A percentile compares a stretch with the other conserved stretches of the same genome.
phyloP scores from a whole-genome alignment of 2,113 vertebrate species.

The Gadus chalcogrammus region DNA sequence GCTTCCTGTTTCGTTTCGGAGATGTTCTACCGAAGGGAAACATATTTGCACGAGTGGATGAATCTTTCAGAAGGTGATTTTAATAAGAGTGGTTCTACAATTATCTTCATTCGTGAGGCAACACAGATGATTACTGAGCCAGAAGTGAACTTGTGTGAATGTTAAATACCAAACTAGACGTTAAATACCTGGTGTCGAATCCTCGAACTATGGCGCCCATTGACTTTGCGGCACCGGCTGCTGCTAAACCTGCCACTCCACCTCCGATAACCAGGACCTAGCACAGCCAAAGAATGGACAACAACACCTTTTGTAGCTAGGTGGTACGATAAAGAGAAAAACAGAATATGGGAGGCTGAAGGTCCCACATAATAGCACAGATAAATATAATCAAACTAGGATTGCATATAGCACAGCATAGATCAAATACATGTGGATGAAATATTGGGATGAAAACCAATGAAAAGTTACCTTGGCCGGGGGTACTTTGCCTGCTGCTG shows the following conservation, averaged over 20 bases:
- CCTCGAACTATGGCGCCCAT: constrained; percentile 79
- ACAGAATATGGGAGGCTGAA: not conserved
- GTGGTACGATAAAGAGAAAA: not conserved
- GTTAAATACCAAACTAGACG: no score
- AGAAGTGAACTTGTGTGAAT: no score
- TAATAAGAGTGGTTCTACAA: no score
- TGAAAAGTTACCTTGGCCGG: constrained; percentile 66
- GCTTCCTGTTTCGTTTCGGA: no score
- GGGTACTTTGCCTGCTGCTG: constrained; percentile 71
- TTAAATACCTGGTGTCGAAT: constrained; percentile 75
- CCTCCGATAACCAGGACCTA: constrained; percentile 80
- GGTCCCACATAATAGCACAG: not conserved
- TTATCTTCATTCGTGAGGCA: not conserved
- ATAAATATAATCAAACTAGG: not conserved
- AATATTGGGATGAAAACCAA: no score
- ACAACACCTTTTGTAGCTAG: not conserved
- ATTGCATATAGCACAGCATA: not conserved
- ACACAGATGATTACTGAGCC: not conserved
- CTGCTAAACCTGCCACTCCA: constrained; percentile 77
- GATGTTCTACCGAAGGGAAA: no score
- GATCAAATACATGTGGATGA: not conserved
- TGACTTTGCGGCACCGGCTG: constrained; percentile 79
- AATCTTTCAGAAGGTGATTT: no score
- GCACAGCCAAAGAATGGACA: not conserved
- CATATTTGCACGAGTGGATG: no score